These are phyloP conservation scores for Petaurus breviceps DNA, from an alignment of 2,113 vertebrate species.

Conservation along the genomic window DNA sequence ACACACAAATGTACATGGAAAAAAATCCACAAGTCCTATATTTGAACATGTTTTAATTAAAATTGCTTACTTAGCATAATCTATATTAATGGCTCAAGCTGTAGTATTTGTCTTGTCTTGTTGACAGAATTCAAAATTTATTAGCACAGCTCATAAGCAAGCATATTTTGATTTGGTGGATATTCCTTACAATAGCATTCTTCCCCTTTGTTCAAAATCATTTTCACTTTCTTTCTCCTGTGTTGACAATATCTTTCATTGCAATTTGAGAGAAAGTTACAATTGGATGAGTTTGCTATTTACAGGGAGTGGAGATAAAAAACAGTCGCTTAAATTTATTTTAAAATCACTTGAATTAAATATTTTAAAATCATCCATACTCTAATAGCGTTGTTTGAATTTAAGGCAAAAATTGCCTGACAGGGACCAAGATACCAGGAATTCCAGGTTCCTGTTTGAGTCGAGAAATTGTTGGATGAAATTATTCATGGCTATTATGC, in stretches of 20 bases:
- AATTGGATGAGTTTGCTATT: background rate
- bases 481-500: background rate
- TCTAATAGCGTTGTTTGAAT: background rate
- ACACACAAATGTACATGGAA: no score
- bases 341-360: no score
- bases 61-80: no score
- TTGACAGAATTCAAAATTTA: no score
- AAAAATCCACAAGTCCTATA: no score
- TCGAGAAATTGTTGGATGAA: background rate
- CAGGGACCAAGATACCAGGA: background rate
- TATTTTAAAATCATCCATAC: background rate
- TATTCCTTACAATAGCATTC: background rate
- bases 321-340: no score
- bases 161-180: no score
- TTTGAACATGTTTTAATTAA: no score
- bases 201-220: background rate
- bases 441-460: background rate
- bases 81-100: no score
- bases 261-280: background rate
- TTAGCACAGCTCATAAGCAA: no score
- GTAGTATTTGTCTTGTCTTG: no score
- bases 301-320: background rate
- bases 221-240: background rate
- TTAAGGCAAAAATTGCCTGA: slow-evolving; percentile 9
- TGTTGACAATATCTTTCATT: background rate